These are phyloP conservation scores for Caenorhabditis panamensis DNA, from an alignment of 2,888 invertebrate genomes.

Conservation along the genomic window DNA sequence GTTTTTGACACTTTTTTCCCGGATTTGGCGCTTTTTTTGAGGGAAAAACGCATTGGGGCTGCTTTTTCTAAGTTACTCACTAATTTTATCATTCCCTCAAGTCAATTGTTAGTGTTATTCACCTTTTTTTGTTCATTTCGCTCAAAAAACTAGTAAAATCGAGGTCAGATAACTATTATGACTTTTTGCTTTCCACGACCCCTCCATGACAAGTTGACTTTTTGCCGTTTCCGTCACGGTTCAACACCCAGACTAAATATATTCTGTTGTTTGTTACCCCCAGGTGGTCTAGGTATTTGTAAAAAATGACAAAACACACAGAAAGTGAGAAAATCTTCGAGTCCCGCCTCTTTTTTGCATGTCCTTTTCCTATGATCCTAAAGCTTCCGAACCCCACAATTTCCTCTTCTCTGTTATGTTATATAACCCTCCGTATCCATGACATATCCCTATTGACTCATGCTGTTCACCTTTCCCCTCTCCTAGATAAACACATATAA, in stretches of 20 bases:
- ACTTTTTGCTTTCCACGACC: background rate
- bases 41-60: no score
- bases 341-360: background rate
- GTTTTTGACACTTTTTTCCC: background rate
- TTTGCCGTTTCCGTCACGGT: conserved; percentile 43
- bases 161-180: background rate
- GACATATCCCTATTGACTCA: conserved; percentile 5
- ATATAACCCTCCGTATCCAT: conserved; percentile 4
- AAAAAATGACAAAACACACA: no score
- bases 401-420: background rate
- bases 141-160: background rate
- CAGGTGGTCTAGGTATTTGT: background rate
- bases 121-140: no score
- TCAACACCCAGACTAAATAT: conserved; percentile 30
- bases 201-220: conserved; percentile 19
- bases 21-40: background rate
- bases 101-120: no score
- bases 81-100: no score
- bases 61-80: no score
- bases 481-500: background rate
- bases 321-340: background rate
- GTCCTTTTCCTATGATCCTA: background rate
- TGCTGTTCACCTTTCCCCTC: background rate
- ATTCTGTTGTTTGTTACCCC: conserved; percentile 1
- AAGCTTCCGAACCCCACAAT: background rate